phyloP scores from a whole-genome alignment of 2,113 vertebrate genomes.

The Podarcis cretensis region DNA sequence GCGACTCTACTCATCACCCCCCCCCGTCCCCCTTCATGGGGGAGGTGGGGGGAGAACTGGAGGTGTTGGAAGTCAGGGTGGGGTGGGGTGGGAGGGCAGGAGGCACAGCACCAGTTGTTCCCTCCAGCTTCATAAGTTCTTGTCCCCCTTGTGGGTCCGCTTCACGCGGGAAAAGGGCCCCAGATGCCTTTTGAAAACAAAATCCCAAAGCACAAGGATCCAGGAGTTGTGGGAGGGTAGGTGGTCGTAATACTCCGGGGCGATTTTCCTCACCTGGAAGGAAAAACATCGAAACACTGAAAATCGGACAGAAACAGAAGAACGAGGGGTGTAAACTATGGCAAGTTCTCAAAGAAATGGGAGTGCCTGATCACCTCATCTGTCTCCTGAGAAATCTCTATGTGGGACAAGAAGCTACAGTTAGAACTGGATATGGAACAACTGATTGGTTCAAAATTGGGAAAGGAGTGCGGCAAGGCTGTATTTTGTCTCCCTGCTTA shows the following conservation, averaged over 20 bases:
- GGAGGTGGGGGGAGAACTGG: background rate
- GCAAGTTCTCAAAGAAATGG: too few relatives aligned
- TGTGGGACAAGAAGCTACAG: too few relatives aligned
- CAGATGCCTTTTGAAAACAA: slow-evolving; percentile 82
- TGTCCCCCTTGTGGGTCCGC: slow-evolving; percentile 75
- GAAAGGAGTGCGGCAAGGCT: too few relatives aligned
- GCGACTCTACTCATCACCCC: background rate
- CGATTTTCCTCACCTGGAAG: slow-evolving; percentile 81
- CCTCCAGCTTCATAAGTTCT: slow-evolving; percentile 55
- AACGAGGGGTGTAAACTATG: too few relatives aligned
- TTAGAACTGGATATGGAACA: too few relatives aligned
- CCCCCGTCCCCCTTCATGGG: too few relatives aligned
- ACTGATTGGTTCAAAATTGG: too few relatives aligned
- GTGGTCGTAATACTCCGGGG: slow-evolving; percentile 81
- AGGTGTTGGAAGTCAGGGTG: accelerated
- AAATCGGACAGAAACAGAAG: too few relatives aligned
- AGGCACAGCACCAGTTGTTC: too few relatives aligned
- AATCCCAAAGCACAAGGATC: slow-evolving; percentile 82
- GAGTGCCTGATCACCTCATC: too few relatives aligned
- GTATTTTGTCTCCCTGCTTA: too few relatives aligned
- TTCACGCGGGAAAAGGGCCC: slow-evolving; percentile 82
- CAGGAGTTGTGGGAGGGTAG: slow-evolving; percentile 85
- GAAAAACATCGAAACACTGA: background rate
- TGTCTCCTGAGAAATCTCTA: too few relatives aligned
- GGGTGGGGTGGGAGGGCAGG: background rate